A percentile compares a stretch with the other conserved stretches of the same genome.
Evolutionary conservation across 2,113 vertebrate genomes (phyloP).

Genomic region (Myiozetetes cayanensis): DNA sequence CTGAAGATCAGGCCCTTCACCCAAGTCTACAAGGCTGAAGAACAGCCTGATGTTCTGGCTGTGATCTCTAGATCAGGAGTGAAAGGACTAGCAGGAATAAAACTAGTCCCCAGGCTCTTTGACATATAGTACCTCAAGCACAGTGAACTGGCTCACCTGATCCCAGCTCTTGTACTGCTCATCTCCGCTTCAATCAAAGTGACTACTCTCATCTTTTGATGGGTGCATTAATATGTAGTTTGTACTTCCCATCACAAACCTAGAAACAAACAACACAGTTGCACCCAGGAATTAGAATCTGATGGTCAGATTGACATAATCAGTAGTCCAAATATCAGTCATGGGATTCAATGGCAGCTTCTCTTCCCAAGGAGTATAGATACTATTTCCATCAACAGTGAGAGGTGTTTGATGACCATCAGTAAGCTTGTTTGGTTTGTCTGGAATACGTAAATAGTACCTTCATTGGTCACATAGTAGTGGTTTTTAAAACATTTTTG

Average conservation of each 20-base stretch:
- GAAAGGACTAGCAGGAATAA: neutral
- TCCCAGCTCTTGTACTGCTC: neutral
- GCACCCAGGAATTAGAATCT: neutral
- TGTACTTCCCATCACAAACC: neutral
- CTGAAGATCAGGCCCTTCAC: constrained; percentile 39
- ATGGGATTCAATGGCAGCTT: neutral
- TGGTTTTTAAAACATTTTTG: neutral
- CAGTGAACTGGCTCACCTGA: neutral
- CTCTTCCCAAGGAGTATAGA: neutral
- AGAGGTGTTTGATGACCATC: neutral
- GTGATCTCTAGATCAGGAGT: constrained; percentile 14
- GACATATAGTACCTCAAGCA: neutral
- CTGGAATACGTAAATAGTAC: neutral
- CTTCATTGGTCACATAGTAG: neutral
- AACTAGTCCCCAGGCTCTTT: neutral
- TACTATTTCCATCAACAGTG: neutral
- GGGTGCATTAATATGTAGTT: neutral
- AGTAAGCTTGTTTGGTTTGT: neutral
- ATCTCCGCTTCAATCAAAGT: neutral
- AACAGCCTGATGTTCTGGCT: constrained; percentile 7
- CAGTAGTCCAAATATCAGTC: neutral
- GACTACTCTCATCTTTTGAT: neutral
- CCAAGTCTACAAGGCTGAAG: neutral
- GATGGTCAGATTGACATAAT: neutral
- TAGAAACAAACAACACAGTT: neutral